Percentiles rank a stretch among this genome's conserved stretches.
phyloP scores from a whole-genome alignment of 2,113 vertebrate species.

The Platanista minor region DNA sequence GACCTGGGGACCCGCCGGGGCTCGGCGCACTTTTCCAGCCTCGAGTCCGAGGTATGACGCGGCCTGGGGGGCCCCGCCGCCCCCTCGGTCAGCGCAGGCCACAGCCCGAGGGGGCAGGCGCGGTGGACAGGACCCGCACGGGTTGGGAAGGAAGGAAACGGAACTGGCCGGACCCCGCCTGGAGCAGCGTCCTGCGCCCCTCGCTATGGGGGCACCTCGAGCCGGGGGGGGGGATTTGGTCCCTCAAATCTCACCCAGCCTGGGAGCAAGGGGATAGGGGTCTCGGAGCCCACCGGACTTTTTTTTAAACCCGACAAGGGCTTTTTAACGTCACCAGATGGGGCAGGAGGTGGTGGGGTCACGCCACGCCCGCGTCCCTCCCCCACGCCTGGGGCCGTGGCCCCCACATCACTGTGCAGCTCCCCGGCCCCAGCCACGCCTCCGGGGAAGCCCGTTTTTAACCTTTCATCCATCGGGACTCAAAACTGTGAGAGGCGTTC shows the following conservation, averaged over 20 bases:
- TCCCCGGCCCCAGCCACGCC: conserved; percentile 64
- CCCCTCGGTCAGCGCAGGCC: conserved; percentile 71
- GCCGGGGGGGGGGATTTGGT: conserved; percentile 13
- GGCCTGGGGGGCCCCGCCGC: background rate
- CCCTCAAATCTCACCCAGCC: conserved; percentile 22
- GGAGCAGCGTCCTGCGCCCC: conserved; percentile 26
- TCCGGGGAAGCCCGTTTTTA: conserved; percentile 74
- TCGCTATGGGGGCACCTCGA: background rate
- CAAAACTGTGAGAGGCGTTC: conserved; percentile 74
- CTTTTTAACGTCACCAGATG: conserved; percentile 75
- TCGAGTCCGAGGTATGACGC: conserved; percentile 94
- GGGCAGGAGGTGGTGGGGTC: conserved; percentile 55
- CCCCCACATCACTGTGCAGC: conserved; percentile 75
- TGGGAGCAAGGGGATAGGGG: background rate
- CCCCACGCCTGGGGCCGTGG: conserved; percentile 53
- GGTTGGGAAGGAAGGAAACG: background rate
- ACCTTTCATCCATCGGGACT: conserved; percentile 72
- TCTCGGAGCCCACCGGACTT: conserved; percentile 50
- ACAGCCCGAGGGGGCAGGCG: conserved; percentile 52
- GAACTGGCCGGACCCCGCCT: conserved; percentile 26
- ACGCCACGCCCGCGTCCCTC: conserved; percentile 38
- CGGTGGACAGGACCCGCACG: background rate
- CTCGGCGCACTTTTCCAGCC: conserved; percentile 94
- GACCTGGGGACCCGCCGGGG: conserved; percentile 91
- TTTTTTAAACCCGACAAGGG: conserved; percentile 75